Percentiles rank a stretch among this genome's conserved stretches.
phyloP scores from a whole-genome alignment of 2,113 vertebrate species.

The Miniopterus natalensis region DNA sequence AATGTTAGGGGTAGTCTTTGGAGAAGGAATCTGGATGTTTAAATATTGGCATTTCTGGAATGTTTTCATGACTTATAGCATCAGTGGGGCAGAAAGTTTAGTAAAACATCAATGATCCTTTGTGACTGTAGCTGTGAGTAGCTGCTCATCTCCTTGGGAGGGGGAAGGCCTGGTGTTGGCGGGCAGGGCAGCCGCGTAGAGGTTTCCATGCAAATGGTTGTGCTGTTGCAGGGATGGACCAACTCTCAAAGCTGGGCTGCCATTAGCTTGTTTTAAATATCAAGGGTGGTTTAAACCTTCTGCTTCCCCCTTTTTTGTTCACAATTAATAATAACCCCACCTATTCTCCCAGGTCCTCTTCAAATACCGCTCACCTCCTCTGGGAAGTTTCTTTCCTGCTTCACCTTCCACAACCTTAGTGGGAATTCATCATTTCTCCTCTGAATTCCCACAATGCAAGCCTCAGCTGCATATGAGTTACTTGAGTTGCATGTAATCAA shows the following conservation, averaged over 20 bases:
- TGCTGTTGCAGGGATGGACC: no score
- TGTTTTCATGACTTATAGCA: background rate
- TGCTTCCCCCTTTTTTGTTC: background rate
- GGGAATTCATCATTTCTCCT: background rate
- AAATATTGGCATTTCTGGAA: background rate
- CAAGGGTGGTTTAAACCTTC: background rate
- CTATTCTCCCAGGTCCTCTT: background rate
- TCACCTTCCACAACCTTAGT: background rate
- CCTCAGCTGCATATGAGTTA: background rate
- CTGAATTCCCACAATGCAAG: background rate
- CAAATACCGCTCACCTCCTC: background rate
- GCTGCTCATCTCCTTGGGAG: background rate
- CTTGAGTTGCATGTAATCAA: background rate
- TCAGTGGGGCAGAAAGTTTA: background rate
- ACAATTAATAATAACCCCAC: background rate
- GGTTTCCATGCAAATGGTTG: background rate
- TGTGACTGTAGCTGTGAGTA: background rate
- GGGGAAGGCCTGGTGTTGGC: background rate
- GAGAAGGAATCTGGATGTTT: background rate
- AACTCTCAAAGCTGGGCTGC: background rate
- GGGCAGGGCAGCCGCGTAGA: background rate
- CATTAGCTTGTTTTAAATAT: background rate
- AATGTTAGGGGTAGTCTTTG: background rate
- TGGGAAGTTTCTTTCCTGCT: background rate
- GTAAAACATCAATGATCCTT: background rate